Evolutionary conservation across 2,113 vertebrate species (phyloP), one percentile per base, ranked within the genome.

Genomic region (Calidris pygmaea): DNA sequence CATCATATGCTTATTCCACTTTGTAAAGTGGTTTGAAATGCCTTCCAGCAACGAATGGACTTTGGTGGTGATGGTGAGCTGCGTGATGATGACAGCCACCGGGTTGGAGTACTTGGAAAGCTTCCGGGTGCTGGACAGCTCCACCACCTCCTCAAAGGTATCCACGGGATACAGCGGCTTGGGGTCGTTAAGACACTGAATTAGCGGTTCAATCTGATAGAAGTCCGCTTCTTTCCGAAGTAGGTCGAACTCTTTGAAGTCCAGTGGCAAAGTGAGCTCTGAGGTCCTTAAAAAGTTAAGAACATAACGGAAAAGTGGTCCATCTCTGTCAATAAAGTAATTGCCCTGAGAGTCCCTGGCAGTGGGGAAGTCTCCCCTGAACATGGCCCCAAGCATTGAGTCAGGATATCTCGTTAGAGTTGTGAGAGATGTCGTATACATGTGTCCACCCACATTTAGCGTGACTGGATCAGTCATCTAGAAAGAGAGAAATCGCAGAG

Each of bases 1-100:
- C 99, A 99, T 99, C 99, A 99, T 99, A 95, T 99, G 99, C 97
- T 99, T 99, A 93, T 99, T 99, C 99, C 99, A 99, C 97, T 99
- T 99, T 4, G 99, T 99, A 94, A 99, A 99, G 97, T 99, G 98
- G 97, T 99, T 99, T 80, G 99, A 99, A 93, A 99, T 99, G 26
- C 99, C 99, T 93, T 99, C 99, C 55, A 99, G 97, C 45, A 99
- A 97, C 1, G 99, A 98, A 12, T 99, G 99, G 56, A 99, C 99
- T 97, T 99, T 99, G 0, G 99, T 99, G 0, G 99, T 99, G 96
- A 99, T 99, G 74, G 99, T 99, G 68, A 99, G 97, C 92, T 99
- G 99, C 0, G 99, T 99, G 94, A 99, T 99, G 95, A 99, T 99
- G 7, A 99, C 99, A 3, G 99, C 99, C 43, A 99, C 99, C 0